phyloP scores from a whole-genome alignment of 35 echinoderm and acorn worm species.

The Hemicentrotus pulcherrimus region DNA sequence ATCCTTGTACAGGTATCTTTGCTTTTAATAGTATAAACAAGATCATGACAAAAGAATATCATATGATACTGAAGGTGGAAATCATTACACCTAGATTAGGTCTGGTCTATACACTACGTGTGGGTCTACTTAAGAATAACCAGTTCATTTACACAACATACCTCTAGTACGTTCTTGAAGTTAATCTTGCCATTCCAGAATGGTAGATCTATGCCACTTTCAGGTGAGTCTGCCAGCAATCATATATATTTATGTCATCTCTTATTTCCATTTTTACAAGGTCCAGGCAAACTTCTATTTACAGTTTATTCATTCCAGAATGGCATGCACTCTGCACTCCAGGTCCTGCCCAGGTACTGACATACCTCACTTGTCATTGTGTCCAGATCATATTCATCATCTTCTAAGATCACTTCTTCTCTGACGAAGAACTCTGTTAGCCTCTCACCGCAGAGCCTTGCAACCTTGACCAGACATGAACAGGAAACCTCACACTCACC shows the following conservation, averaged over 20 bases:
- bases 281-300: neutral
- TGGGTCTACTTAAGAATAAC: neutral
- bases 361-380: constrained; percentile 56
- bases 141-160: neutral
- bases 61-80: neutral
- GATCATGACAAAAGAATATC: neutral
- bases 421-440: constrained; percentile 71
- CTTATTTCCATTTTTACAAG: neutral
- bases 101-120: neutral
- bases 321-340: constrained; percentile 73
- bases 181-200: neutral
- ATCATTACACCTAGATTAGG: neutral
- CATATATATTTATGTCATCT: neutral
- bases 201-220: neutral
- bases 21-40: neutral
- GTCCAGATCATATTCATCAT: constrained; percentile 66
- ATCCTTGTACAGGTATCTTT: neutral
- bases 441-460: constrained; percentile 64
- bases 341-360: constrained; percentile 66
- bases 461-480: constrained; percentile 61
- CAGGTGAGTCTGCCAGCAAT: neutral
- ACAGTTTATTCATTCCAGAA: constrained; percentile 63
- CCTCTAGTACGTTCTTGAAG: neutral
- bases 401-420: constrained; percentile 73
- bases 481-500: constrained; percentile 84